These are phyloP conservation scores for Polypedilum vanderplanki DNA, from an alignment of 1,140 invertebrate species.

Conservation along the genomic window DNA sequence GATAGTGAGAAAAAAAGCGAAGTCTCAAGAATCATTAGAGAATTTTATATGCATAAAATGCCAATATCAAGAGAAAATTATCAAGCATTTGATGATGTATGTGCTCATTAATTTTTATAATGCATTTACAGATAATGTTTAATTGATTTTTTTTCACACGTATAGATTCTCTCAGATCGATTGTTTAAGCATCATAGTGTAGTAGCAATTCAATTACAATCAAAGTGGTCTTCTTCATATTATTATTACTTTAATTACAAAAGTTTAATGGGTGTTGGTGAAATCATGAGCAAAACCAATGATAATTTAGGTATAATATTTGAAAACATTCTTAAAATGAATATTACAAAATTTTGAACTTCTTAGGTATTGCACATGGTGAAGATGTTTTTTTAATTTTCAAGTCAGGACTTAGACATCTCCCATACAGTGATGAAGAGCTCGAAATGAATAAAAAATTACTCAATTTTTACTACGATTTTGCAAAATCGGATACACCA, in stretches of 20 bases:
- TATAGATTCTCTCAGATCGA: neutral
- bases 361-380: neutral
- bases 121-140: neutral
- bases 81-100: neutral
- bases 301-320: neutral
- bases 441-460: neutral
- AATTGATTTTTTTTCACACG: neutral
- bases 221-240: neutral
- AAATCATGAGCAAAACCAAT: neutral
- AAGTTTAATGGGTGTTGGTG: neutral
- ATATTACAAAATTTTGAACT: neutral
- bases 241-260: neutral
- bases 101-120: neutral
- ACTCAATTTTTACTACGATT: neutral
- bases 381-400: constrained; percentile 13
- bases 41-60: neutral
- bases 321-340: neutral
- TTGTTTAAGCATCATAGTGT: neutral
- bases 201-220: neutral
- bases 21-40: neutral
- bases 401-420: neutral
- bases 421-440: neutral
- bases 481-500: neutral
- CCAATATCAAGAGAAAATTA: neutral
- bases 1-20: neutral